Conservation (phyloP, 2,797 vertebrate genomes). For the Chelonia mydas region DNA sequence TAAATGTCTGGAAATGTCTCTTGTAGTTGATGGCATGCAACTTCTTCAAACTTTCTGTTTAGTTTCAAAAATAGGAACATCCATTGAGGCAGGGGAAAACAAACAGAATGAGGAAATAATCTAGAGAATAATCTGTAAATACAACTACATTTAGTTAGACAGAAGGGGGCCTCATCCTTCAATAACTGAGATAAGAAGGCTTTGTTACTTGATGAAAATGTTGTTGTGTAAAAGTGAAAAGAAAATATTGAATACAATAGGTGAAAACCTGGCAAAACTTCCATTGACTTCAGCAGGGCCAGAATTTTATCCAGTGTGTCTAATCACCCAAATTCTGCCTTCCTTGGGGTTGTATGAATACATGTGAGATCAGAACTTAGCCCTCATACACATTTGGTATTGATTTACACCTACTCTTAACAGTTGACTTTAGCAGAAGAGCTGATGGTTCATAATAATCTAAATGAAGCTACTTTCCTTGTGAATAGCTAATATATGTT, state of each 20-base stretch:
- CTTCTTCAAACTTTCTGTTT: background rate
- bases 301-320: constrained; percentile 48
- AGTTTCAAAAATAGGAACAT: constrained; percentile 10
- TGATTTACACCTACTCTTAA: background rate
- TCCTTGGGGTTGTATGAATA: constrained; percentile 31
- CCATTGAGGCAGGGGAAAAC: background rate
- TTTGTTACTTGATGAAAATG: background rate
- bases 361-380: constrained; percentile 56
- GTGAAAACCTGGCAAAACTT: constrained; percentile 49
- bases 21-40: background rate
- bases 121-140: constrained; percentile 42
- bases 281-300: constrained; percentile 48
- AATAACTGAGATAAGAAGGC: constrained; percentile 27
- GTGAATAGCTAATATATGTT: background rate
- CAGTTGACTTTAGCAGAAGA: background rate
- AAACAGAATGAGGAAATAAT: background rate
- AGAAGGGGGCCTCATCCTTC: background rate
- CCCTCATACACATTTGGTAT: background rate
- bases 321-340: constrained; percentile 60
- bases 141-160: background rate
- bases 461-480: constrained; percentile 25
- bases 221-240: constrained; percentile 42
- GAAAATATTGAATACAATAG: constrained; percentile 7
- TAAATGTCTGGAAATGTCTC: background rate
- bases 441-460: constrained; percentile 61